Evolutionary conservation across 2,888 invertebrate species (phyloP).

Genomic region (Pandemis heparana): DNA sequence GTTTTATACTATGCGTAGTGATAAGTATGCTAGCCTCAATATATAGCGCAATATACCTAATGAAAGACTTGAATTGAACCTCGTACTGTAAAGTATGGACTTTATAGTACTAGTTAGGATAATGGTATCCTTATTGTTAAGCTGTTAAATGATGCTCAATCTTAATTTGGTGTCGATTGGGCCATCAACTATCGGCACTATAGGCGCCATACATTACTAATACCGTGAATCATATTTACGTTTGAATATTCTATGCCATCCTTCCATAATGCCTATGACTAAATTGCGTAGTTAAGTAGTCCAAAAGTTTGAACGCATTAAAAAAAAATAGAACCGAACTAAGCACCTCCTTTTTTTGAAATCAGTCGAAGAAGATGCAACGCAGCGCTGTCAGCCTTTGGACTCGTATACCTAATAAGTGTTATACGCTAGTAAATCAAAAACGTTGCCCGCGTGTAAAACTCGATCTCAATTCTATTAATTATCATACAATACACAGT

Average conservation of each 20-base stretch:
- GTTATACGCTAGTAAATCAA: background rate
- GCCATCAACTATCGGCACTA: background rate
- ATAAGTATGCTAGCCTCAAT: no score
- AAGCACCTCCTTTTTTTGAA: no score
- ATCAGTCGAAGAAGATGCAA: no score
- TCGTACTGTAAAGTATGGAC: no score
- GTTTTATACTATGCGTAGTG: no score
- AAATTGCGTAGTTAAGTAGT: background rate
- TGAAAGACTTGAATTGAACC: no score
- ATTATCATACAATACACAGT: background rate
- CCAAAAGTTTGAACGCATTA: background rate
- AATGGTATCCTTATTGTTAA: background rate
- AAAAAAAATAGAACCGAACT: background rate
- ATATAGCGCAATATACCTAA: no score
- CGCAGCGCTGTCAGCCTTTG: no score
- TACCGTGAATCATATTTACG: conserved; percentile 5
- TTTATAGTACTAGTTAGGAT: no score
- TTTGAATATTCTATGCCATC: conserved; percentile 9
- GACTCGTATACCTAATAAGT: no score
- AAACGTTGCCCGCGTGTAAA: background rate
- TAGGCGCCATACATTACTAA: background rate
- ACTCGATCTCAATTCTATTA: background rate
- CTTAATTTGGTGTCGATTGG: background rate
- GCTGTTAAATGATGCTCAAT: background rate
- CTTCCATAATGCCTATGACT: background rate